These are phyloP conservation scores for Scytalopus superciliaris DNA, from an alignment of 2,113 vertebrate genomes.

Conservation along the genomic window DNA sequence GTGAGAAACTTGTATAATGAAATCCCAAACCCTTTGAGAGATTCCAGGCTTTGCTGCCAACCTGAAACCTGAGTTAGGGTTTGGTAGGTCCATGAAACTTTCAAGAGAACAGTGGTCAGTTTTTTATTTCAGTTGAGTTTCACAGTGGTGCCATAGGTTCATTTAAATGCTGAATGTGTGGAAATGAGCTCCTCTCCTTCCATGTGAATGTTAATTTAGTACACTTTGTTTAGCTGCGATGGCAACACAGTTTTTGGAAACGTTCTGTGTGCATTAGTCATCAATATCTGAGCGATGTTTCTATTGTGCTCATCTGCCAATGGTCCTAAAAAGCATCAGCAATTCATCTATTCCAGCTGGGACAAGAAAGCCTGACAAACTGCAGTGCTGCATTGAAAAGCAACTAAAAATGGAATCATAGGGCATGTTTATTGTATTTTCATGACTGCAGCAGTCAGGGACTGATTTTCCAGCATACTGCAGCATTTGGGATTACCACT, in stretches of 20 bases:
- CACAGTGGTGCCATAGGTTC: neutral
- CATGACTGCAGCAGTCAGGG: constrained; percentile 40
- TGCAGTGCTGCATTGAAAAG: constrained; percentile 50
- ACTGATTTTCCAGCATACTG: constrained; percentile 1
- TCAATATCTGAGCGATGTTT: constrained; percentile 60
- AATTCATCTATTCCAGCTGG: constrained; percentile 67
- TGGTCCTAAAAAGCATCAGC: constrained; percentile 67
- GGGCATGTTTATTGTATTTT: constrained; percentile 59
- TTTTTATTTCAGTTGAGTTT: constrained; percentile 51
- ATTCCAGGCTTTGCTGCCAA: constrained; percentile 12
- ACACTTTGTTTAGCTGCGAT: constrained; percentile 60
- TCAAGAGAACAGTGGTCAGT: constrained; percentile 20
- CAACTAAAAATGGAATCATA: constrained; percentile 54
- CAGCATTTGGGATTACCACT: constrained; percentile 30
- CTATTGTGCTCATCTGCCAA: constrained; percentile 64
- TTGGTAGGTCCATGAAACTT: constrained; percentile 43
- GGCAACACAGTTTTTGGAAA: constrained; percentile 60
- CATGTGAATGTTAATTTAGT: constrained; percentile 54
- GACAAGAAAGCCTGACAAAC: constrained; percentile 59
- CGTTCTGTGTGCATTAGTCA: constrained; percentile 50
- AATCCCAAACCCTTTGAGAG: constrained; percentile 28
- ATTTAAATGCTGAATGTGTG: constrained; percentile 45
- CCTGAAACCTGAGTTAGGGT: constrained; percentile 42
- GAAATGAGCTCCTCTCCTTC: constrained; percentile 30
- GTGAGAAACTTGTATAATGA: constrained; percentile 1